Evolutionary conservation across 2,113 vertebrate genomes (phyloP).

Genomic region (Sialia sialis): DNA sequence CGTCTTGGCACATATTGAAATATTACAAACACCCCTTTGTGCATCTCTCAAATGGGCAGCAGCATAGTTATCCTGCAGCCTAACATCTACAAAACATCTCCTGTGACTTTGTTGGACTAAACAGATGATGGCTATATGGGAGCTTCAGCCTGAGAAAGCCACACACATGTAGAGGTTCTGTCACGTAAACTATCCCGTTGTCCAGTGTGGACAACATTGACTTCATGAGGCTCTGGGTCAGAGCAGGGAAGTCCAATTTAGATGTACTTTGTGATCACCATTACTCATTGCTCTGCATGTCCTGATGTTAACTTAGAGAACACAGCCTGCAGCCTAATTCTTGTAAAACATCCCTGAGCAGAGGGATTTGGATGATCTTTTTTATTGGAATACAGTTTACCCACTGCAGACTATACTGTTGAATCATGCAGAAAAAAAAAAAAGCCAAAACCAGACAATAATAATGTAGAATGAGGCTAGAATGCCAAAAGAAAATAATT

Average conservation of each 20-base stretch:
- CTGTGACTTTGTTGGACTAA: not conserved
- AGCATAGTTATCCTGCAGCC: not conserved
- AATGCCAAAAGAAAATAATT: not conserved
- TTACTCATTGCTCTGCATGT: not conserved
- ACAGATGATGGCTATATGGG: not conserved
- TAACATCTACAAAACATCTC: not conserved
- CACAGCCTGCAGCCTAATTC: not conserved
- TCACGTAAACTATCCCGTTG: not conserved
- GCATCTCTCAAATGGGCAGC: not conserved
- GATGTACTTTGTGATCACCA: not conserved
- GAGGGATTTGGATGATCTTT: not conserved
- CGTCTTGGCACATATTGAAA: not conserved
- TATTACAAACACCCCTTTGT: not conserved
- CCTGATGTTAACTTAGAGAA: not conserved
- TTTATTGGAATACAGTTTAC: not conserved
- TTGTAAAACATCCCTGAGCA: not conserved
- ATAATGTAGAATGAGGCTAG: not conserved
- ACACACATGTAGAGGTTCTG: fast-evolving
- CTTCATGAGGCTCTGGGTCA: not conserved
- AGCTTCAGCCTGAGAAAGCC: not conserved
- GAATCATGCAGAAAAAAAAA: not conserved
- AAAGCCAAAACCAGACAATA: not conserved
- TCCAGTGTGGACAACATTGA: fast-evolving
- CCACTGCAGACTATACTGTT: not conserved
- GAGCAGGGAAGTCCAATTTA: not conserved